These are phyloP conservation scores for Sebastes cheni DNA, from an alignment of 2,797 vertebrate genomes.

Conservation along the genomic window DNA sequence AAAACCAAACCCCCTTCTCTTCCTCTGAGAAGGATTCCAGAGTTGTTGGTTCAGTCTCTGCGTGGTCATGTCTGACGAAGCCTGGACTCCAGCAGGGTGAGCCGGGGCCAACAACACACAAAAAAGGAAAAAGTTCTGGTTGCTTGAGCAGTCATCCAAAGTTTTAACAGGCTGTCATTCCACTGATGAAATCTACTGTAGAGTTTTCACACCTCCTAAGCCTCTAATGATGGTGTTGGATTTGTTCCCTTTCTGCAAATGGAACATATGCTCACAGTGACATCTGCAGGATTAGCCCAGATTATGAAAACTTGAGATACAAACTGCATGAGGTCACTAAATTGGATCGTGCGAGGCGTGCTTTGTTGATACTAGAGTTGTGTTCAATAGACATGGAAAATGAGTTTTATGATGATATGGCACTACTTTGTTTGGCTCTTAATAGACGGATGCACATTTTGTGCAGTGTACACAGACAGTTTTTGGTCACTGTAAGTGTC, in stretches of 20 bases:
- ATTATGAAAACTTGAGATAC: slow-evolving; percentile 41
- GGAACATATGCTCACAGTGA: slow-evolving; percentile 66
- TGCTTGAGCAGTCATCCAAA: slow-evolving; percentile 51
- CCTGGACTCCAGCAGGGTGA: slow-evolving; percentile 53
- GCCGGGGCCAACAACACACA: slow-evolving; percentile 23
- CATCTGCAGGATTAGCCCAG: slow-evolving; percentile 68
- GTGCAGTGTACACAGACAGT: background rate
- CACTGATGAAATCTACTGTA: slow-evolving; percentile 50
- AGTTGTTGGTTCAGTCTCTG: slow-evolving; percentile 63
- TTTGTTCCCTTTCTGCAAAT: slow-evolving; percentile 25
- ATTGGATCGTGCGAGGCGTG: background rate
- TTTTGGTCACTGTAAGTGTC: background rate
- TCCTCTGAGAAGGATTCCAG: slow-evolving; percentile 54
- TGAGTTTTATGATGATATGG: background rate
- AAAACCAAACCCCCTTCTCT: slow-evolving; percentile 25
- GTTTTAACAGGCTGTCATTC: slow-evolving; percentile 56
- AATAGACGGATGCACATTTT: background rate
- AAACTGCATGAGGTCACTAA: slow-evolving; percentile 18
- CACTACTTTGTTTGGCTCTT: background rate
- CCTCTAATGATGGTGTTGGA: slow-evolving; percentile 34
- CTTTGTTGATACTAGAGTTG: slow-evolving; percentile 3
- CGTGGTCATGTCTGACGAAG: slow-evolving; percentile 59
- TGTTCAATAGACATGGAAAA: background rate
- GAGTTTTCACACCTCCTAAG: slow-evolving; percentile 57
- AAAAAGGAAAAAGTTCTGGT: slow-evolving; percentile 20